A percentile compares a stretch with the other conserved stretches of the same genome.
Evolutionary conservation across 1,140 invertebrate species (phyloP).

Genomic region (Zaprionus kolodkinae): DNA sequence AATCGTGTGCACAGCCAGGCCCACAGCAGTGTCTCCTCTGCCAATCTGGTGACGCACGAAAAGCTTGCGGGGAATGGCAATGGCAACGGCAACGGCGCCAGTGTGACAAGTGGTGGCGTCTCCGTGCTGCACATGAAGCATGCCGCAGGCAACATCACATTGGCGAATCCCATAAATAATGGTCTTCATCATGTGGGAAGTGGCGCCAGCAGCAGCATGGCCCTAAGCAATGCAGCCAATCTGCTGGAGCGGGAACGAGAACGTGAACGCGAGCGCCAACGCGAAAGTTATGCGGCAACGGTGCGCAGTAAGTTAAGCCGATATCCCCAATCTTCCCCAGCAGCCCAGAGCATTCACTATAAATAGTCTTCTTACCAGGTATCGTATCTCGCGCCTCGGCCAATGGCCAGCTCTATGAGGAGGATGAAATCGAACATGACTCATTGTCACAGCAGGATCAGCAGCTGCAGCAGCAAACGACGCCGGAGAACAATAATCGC

Average conservation of each 20-base stretch:
- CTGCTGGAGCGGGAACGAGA: slow-evolving; percentile 71
- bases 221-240: slow-evolving; percentile 80
- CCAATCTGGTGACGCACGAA: slow-evolving; percentile 80
- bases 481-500: slow-evolving; percentile 73
- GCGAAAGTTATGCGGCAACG: slow-evolving; percentile 83
- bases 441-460: slow-evolving; percentile 63
- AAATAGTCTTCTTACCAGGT: slow-evolving; percentile 80
- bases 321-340: slow-evolving; percentile 20
- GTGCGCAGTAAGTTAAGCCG: slow-evolving; percentile 79
- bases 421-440: slow-evolving; percentile 82
- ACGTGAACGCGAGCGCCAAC: slow-evolving; percentile 72
- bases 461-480: slow-evolving; percentile 42
- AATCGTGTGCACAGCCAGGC: slow-evolving; percentile 83
- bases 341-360: slow-evolving; percentile 67
- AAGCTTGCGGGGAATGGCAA: slow-evolving; percentile 74
- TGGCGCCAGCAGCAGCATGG: slow-evolving; percentile 85
- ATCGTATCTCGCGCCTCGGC: slow-evolving; percentile 83
- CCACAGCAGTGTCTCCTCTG: slow-evolving; percentile 78
- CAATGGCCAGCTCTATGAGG: slow-evolving; percentile 81
- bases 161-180: slow-evolving; percentile 81
- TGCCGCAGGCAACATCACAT: slow-evolving; percentile 66
- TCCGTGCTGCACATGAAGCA: slow-evolving; percentile 82
- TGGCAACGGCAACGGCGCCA: slow-evolving; percentile 64
- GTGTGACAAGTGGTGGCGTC: slow-evolving; percentile 69
- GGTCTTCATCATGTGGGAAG: slow-evolving; percentile 66